These are phyloP conservation scores for Drosophila parthenogenetica DNA, from an alignment of 2,888 invertebrate species.

Conservation along the genomic window DNA sequence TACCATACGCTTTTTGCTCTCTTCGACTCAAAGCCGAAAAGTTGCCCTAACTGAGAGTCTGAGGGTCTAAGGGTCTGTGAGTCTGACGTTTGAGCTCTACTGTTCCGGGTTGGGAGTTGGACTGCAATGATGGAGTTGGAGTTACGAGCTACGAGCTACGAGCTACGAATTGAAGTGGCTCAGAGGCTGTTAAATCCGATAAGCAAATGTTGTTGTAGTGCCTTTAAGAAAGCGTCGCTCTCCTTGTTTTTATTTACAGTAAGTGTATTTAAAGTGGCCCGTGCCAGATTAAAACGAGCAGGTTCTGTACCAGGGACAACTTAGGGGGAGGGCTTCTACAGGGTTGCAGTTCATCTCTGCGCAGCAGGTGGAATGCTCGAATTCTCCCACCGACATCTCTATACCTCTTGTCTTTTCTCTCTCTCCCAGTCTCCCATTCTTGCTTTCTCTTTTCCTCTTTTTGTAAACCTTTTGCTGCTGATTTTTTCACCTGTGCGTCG, in stretches of 20 bases:
- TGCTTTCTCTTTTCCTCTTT: neutral
- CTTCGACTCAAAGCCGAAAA: conserved; percentile 66
- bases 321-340: neutral
- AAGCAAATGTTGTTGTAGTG: conserved; percentile 76
- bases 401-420: neutral
- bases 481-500: conserved; percentile 38
- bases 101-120: neutral
- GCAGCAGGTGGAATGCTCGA: conserved; percentile 37
- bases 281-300: conserved; percentile 60
- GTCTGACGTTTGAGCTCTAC: neutral
- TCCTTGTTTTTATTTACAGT: conserved; percentile 66
- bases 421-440: neutral
- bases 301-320: neutral
- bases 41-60: conserved; percentile 49
- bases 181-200: conserved; percentile 66
- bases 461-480: conserved; percentile 2
- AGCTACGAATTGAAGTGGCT: conserved; percentile 6
- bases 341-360: neutral
- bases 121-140: neutral
- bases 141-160: neutral
- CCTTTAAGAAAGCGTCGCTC: conserved; percentile 59
- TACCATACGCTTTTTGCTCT: conserved; percentile 47
- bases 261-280: conserved; percentile 68
- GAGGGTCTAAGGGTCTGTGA: conserved; percentile 1
- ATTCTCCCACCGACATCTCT: neutral